Percentiles rank a stretch among this genome's conserved stretches.
Evolutionary conservation across 1,140 invertebrate genomes (phyloP).

Genomic region (Lepidurus arcticus): DNA sequence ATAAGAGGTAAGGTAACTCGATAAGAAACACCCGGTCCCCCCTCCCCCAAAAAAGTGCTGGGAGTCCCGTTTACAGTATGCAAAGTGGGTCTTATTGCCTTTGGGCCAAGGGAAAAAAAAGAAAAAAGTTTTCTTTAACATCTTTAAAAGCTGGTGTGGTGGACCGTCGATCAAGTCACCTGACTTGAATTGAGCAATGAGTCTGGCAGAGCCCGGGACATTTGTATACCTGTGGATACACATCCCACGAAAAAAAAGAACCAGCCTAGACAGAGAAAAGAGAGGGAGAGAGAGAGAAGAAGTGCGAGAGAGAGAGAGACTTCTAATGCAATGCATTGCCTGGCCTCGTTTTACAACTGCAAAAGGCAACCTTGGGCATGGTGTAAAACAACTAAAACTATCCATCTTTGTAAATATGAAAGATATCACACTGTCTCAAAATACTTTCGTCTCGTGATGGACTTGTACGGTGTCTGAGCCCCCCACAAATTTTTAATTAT

Average conservation of each 20-base stretch:
- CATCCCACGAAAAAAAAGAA: neutral
- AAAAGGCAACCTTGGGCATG: neutral
- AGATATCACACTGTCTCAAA: neutral
- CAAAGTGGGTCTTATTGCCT: slow-evolving; percentile 21
- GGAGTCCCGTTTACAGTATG: slow-evolving; percentile 13
- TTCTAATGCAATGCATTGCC: slow-evolving; percentile 7
- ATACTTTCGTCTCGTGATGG: neutral
- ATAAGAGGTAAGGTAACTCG: slow-evolving; percentile 21
- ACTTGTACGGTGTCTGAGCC: neutral
- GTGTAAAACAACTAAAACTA: neutral
- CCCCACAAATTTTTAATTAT: neutral
- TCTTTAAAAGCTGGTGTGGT: slow-evolving; percentile 7
- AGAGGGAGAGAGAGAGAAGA: neutral
- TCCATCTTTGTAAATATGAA: slow-evolving; percentile 19
- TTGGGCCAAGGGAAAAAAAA: neutral
- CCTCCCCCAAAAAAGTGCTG: neutral
- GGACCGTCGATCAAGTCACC: slow-evolving; percentile 20
- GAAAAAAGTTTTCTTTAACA: neutral
- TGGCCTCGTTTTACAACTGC: slow-evolving; percentile 9
- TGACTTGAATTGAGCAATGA: slow-evolving; percentile 22
- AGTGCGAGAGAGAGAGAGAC: neutral
- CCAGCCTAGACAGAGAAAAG: neutral
- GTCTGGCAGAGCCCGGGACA: slow-evolving; percentile 8
- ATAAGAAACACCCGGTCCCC: neutral
- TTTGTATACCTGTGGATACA: neutral